Percentiles rank a stretch among this genome's conserved stretches.
These are phyloP conservation scores for Dryocosmus kuriphilus DNA, from an alignment of 2,888 invertebrate species.

Conservation along the genomic window DNA sequence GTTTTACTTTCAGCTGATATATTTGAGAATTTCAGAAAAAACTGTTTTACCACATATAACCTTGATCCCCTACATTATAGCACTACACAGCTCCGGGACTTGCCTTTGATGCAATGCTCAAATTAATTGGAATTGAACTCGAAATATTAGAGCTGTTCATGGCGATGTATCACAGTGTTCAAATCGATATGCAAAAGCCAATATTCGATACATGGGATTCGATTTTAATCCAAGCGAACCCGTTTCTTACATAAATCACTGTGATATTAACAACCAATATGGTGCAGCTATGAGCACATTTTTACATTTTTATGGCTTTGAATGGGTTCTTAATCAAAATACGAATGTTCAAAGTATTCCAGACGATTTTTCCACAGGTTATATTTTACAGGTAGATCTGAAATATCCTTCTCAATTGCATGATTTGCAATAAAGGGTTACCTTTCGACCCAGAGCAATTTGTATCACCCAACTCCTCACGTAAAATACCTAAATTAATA, in stretches of 20 bases:
- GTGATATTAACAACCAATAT: conserved; percentile 62
- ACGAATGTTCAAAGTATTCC: conserved; percentile 27
- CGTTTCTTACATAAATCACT: neutral
- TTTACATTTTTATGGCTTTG: conserved; percentile 57
- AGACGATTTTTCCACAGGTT: conserved; percentile 33
- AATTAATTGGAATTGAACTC: too few species aligned
- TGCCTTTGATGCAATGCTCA: too few species aligned
- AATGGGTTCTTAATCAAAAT: conserved; percentile 26
- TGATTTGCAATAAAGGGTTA: conserved; percentile 31
- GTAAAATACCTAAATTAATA: conserved; percentile 42
- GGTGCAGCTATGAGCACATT: conserved; percentile 41
- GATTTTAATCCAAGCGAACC: conserved; percentile 44
- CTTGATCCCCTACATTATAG: too few species aligned
- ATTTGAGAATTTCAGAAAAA: too few species aligned
- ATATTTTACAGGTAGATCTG: conserved; percentile 46
- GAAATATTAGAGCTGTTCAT: too few species aligned
- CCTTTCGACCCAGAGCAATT: conserved; percentile 40
- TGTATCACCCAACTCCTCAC: conserved; percentile 40
- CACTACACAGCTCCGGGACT: too few species aligned
- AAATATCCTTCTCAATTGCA: conserved; percentile 33
- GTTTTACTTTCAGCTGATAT: too few species aligned
- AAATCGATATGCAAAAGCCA: too few species aligned
- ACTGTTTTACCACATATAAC: too few species aligned
- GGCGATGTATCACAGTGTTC: too few species aligned
- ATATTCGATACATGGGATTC: neutral